phyloP scores from a whole-genome alignment of 2,888 invertebrate genomes.

The Heteromurus nitidus region DNA sequence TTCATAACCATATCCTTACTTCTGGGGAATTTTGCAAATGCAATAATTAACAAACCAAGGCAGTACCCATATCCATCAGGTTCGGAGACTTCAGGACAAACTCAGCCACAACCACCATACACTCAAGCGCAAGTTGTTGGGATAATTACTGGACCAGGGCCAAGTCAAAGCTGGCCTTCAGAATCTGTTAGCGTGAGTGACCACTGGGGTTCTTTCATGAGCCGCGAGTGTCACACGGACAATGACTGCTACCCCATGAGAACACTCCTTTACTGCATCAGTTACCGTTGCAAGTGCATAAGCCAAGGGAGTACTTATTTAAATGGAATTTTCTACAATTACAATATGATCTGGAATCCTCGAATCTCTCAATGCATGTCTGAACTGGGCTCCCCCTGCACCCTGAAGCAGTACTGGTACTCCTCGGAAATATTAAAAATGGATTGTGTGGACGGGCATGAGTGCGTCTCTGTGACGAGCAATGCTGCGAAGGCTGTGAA shows the following conservation, averaged over 20 bases:
- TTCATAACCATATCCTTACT: too few relatives aligned
- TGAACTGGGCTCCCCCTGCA: constrained; percentile 39
- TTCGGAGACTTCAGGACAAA: not conserved
- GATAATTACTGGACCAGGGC: constrained; percentile 23
- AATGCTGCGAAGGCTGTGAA: not conserved
- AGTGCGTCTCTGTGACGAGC: constrained; percentile 15
- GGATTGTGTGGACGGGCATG: constrained; percentile 21
- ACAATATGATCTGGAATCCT: constrained; percentile 49
- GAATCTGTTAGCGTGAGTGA: not conserved
- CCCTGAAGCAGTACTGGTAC: constrained; percentile 28
- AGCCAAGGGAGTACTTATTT: constrained; percentile 1
- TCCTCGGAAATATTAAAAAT: constrained; percentile 20
- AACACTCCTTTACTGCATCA: constrained; percentile 40
- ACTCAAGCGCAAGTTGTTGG: constrained; percentile 14
- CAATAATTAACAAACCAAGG: constrained; percentile 27
- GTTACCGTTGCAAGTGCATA: constrained; percentile 26
- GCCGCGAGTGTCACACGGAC: constrained; percentile 10
- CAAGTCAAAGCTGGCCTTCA: not conserved
- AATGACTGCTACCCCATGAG: constrained; percentile 22
- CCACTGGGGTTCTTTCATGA: constrained; percentile 22
- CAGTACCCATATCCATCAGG: not conserved
- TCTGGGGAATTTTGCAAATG: not conserved
- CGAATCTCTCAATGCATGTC: constrained; percentile 16
- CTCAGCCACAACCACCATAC: not conserved
- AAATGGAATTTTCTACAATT: constrained; percentile 39